Evolutionary conservation across 1,140 invertebrate species (phyloP).

Genomic region (Drosophila bocqueti): DNA sequence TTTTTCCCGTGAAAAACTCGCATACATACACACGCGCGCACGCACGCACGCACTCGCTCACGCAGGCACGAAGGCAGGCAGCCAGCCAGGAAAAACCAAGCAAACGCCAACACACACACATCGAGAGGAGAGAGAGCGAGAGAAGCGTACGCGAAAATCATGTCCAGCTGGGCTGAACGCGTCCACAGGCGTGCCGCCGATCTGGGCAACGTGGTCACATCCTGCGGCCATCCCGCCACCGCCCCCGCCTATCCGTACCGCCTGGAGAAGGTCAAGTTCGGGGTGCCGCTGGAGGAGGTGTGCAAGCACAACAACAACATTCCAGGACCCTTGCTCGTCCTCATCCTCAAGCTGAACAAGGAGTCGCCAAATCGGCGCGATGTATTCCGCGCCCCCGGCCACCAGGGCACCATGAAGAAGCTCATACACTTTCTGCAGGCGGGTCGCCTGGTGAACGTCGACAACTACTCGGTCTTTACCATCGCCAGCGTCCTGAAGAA

Average conservation of each 20-base stretch:
- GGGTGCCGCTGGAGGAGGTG: slow-evolving; percentile 94
- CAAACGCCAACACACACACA: slow-evolving; percentile 13
- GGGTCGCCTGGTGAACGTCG: slow-evolving; percentile 98
- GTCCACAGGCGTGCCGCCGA: slow-evolving; percentile 95
- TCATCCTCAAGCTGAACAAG: slow-evolving; percentile 97
- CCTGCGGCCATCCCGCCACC: slow-evolving; percentile 90
- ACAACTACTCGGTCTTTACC: slow-evolving; percentile 99
- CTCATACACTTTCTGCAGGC: slow-evolving; percentile 97
- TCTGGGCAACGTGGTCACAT: slow-evolving; percentile 94
- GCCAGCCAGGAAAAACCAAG: slow-evolving; percentile 36
- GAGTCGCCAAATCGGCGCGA: slow-evolving; percentile 96
- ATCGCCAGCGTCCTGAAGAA: slow-evolving; percentile 99
- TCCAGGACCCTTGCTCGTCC: slow-evolving; percentile 94
- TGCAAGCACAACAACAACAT: slow-evolving; percentile 97
- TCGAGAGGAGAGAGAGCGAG: background rate
- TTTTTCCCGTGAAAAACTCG: slow-evolving; percentile 72
- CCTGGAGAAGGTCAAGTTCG: slow-evolving; percentile 97
- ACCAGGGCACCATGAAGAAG: slow-evolving; percentile 98
- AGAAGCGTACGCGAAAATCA: slow-evolving; percentile 77
- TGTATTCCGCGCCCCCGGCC: slow-evolving; percentile 97
- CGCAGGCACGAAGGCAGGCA: slow-evolving; percentile 21
- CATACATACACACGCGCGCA: slow-evolving; percentile 26
- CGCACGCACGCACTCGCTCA: slow-evolving; percentile 27
- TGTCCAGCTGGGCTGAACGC: slow-evolving; percentile 96
- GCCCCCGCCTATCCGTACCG: slow-evolving; percentile 90